These are phyloP conservation scores for Lucilia cuprina DNA, from an alignment of 1,140 invertebrate genomes.

Conservation along the genomic window DNA sequence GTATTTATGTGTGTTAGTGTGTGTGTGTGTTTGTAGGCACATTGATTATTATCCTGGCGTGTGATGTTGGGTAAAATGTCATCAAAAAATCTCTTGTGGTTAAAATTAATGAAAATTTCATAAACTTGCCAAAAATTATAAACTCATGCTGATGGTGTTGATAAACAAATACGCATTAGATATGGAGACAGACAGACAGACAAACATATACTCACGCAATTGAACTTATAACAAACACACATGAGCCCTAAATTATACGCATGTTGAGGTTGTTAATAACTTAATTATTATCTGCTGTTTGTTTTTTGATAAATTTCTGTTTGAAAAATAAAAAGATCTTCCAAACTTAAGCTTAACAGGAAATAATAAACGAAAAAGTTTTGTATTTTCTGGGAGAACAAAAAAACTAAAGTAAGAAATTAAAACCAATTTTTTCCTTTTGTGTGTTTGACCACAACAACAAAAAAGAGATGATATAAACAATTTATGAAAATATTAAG, in stretches of 20 bases:
- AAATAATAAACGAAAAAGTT: not conserved
- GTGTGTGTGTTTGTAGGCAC: not conserved
- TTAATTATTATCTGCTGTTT: slow-evolving; percentile 16
- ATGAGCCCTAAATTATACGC: slow-evolving; percentile 17
- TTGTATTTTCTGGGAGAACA: not conserved
- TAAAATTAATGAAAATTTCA: slow-evolving; percentile 41
- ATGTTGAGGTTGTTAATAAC: slow-evolving; percentile 24
- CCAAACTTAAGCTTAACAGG: not conserved
- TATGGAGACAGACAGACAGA: too few species aligned
- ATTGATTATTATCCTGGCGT: not conserved
- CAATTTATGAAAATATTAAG: slow-evolving; percentile 1
- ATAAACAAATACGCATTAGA: not conserved
- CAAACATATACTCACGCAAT: not conserved
- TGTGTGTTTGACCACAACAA: slow-evolving; percentile 1
- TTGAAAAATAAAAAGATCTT: not conserved
- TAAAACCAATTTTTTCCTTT: slow-evolving; percentile 1
- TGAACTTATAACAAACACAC: slow-evolving; percentile 1
- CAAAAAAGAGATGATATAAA: too few species aligned
- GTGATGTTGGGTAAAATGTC: slow-evolving; percentile 25
- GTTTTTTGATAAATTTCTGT: not conserved
- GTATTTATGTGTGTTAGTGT: not conserved
- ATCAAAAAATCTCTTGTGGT: slow-evolving; percentile 37
- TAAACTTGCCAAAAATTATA: slow-evolving; percentile 38
- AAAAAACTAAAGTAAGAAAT: not conserved
- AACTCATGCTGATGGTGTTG: slow-evolving; percentile 19